These are phyloP conservation scores for Napeogenes inachia DNA, from an alignment of 2,888 invertebrate species.

Conservation along the genomic window DNA sequence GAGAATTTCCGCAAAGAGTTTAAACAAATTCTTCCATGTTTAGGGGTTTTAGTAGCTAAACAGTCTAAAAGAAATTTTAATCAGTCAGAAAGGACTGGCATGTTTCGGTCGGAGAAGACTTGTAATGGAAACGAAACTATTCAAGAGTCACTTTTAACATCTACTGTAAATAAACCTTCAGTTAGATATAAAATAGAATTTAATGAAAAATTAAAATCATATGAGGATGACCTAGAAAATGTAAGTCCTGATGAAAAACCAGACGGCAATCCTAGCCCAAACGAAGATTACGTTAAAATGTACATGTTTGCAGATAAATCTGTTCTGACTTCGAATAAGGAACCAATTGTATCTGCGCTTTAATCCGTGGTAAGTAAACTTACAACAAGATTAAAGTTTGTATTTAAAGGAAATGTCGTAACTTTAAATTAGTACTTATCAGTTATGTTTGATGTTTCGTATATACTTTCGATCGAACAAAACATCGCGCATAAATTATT, in stretches of 20 bases:
- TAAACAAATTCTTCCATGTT: slow-evolving; percentile 84
- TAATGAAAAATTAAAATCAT: slow-evolving; percentile 55
- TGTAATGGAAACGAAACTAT: slow-evolving; percentile 72
- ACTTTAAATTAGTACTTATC: no score
- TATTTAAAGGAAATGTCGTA: no score
- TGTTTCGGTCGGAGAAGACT: slow-evolving; percentile 68
- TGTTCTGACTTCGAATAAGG: slow-evolving; percentile 62
- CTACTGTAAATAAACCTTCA: slow-evolving; percentile 65
- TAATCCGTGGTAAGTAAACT: slow-evolving; percentile 57
- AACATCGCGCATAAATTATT: no score
- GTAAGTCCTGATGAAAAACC: slow-evolving; percentile 71
- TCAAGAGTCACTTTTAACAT: slow-evolving; percentile 67
- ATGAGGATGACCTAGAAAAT: slow-evolving; percentile 56
- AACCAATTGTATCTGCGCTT: slow-evolving; percentile 68
- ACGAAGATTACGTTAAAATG: slow-evolving; percentile 71
- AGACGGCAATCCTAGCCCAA: slow-evolving; percentile 61
- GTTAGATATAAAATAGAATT: slow-evolving; percentile 69
- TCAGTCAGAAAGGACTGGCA: slow-evolving; percentile 67
- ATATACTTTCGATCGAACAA: no score
- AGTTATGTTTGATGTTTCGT: no score
- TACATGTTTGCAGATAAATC: slow-evolving; percentile 72
- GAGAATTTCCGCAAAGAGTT: slow-evolving; percentile 95
- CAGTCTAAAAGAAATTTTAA: slow-evolving; percentile 61
- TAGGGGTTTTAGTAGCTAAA: slow-evolving; percentile 68
- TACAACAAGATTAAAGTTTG: neutral